phyloP scores from a whole-genome alignment of 2,797 vertebrate genomes.

The Alca torda region DNA sequence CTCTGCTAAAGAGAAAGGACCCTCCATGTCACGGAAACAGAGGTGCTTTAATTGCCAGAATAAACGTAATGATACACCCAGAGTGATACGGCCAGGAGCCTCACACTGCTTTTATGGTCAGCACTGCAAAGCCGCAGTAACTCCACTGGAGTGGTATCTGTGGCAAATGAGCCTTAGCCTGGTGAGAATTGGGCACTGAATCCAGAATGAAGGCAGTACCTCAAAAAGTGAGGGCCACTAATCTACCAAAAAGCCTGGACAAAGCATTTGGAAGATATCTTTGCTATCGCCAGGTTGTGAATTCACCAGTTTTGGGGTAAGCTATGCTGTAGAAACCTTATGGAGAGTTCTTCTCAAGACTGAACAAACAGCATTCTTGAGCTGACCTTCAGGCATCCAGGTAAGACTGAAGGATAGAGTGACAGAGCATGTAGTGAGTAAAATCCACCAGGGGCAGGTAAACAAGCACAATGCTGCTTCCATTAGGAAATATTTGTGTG shows the following conservation, averaged over 20 bases:
- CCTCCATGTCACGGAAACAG: not conserved
- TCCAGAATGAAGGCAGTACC: not conserved
- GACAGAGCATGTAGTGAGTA: not conserved
- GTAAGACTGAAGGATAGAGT: not conserved
- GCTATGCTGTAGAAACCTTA: not conserved
- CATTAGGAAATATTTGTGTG: not conserved
- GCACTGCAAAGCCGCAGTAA: not conserved
- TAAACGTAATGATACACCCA: not conserved
- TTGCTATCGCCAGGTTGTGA: not conserved
- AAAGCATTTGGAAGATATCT: not conserved
- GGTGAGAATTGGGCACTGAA: not conserved
- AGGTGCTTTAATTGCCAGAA: constrained; percentile 47
- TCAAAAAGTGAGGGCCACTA: not conserved
- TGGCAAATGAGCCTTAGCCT: not conserved
- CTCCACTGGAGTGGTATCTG: not conserved
- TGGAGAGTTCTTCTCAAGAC: not conserved
- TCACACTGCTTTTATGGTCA: not conserved
- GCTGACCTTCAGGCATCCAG: not conserved
- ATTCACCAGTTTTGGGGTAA: not conserved
- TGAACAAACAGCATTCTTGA: not conserved
- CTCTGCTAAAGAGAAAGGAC: not conserved
- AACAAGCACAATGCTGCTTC: not conserved
- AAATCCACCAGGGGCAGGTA: not conserved
- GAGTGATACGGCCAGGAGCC: not conserved
- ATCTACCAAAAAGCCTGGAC: not conserved